Evolutionary conservation across 2,797 vertebrate genomes (phyloP).

Genomic region (Parambassis ranga): DNA sequence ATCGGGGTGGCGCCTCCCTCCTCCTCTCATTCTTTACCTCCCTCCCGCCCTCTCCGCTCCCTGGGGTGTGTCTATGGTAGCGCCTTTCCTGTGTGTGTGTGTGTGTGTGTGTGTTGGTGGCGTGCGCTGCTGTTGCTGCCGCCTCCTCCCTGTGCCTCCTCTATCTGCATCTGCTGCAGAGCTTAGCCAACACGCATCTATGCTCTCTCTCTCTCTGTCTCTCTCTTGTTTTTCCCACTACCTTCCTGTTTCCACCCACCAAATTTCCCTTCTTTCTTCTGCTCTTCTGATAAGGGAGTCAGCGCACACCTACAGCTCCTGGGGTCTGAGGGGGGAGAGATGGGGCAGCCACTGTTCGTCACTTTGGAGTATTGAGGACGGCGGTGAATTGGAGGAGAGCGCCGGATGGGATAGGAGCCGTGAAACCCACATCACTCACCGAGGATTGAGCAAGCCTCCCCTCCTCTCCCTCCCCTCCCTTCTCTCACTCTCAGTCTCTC

Average conservation of each 20-base stretch:
- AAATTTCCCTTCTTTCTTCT: neutral
- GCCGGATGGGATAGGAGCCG: conserved; percentile 66
- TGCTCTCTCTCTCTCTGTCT: conserved; percentile 5
- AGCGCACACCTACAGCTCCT: conserved; percentile 20
- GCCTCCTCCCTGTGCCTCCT: conserved; percentile 55
- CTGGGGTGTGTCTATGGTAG: conserved; percentile 74
- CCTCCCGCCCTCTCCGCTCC: conserved; percentile 55
- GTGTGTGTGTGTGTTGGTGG: conserved; percentile 37
- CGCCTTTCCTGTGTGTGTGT: conserved; percentile 41
- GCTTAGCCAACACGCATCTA: conserved; percentile 60
- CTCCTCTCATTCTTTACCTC: conserved; percentile 6
- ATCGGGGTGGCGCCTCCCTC: conserved; percentile 40
- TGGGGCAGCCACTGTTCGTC: conserved; percentile 44
- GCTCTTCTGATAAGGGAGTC: conserved; percentile 27
- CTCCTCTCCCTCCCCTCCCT: conserved; percentile 1
- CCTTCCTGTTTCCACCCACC: conserved; percentile 16
- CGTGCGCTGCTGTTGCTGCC: conserved; percentile 40
- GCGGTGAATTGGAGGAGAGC: conserved; percentile 45
- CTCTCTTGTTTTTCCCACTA: neutral
- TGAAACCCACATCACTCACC: conserved; percentile 66
- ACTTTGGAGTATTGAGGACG: conserved; percentile 62
- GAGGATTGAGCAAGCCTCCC: conserved; percentile 53
- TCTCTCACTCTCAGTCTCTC: conserved; percentile 37
- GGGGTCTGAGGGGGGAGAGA: conserved; percentile 25
- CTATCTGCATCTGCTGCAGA: conserved; percentile 76